Evolutionary conservation across 2,113 vertebrate species (phyloP).

Genomic region (Mesocricetus auratus): DNA sequence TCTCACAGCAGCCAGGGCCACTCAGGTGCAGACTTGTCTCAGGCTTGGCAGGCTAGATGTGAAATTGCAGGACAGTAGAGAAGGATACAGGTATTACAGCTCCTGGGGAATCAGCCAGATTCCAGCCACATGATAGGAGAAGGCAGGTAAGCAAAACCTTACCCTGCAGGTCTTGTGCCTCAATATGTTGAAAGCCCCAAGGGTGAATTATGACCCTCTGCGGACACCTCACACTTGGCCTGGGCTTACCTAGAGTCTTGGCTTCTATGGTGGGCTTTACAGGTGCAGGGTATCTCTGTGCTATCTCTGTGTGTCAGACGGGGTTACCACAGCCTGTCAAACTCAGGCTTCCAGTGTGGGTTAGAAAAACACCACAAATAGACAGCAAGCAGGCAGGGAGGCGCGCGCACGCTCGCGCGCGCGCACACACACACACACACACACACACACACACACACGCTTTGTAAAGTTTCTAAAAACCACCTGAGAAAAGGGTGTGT

Average conservation of each 20-base stretch:
- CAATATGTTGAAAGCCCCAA: neutral
- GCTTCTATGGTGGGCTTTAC: neutral
- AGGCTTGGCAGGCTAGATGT: neutral
- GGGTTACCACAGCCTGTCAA: neutral
- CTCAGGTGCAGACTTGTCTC: neutral
- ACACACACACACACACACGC: too few relatives aligned
- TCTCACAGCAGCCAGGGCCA: neutral
- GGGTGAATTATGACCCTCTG: neutral
- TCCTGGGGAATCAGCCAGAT: neutral
- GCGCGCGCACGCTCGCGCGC: accelerated
- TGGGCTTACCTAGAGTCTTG: neutral
- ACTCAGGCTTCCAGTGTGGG: neutral
- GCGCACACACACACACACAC: neutral
- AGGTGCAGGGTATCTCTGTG: neutral
- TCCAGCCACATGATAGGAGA: neutral
- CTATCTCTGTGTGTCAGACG: neutral
- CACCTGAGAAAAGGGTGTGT: neutral
- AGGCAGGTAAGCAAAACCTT: neutral
- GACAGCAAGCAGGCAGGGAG: neutral
- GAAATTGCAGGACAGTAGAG: neutral
- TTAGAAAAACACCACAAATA: neutral
- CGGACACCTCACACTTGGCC: neutral
- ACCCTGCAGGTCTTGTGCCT: neutral
- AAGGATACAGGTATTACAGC: neutral
- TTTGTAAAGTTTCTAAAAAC: slow-evolving; percentile 13